A percentile compares a stretch with the other conserved stretches of the same genome.
Conservation (phyloP, 1,140 invertebrate genomes). For the Sarcophaga bullata region DNA sequence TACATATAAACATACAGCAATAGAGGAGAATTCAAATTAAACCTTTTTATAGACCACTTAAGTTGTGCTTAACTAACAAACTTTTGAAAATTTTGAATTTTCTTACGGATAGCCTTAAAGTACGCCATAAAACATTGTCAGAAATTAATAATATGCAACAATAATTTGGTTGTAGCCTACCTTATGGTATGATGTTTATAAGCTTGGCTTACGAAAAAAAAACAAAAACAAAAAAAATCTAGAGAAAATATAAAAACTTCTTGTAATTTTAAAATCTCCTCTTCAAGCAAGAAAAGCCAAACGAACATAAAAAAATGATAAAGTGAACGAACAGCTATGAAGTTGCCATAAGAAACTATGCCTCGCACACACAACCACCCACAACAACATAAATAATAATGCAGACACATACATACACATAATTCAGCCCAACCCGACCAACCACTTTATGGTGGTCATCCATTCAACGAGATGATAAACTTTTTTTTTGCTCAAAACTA, state of each 20-base stretch:
- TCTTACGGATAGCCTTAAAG: not conserved
- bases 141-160: not conserved
- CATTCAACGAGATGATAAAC: constrained; percentile 29
- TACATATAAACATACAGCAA: too few relatives aligned
- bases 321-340: too few relatives aligned
- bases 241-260: too few relatives aligned
- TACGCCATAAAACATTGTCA: constrained; percentile 4
- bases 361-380: too few relatives aligned
- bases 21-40: too few relatives aligned
- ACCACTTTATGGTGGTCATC: constrained; percentile 35
- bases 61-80: too few relatives aligned
- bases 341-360: too few relatives aligned
- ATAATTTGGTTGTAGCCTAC: constrained; percentile 10
- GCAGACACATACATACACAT: not conserved
- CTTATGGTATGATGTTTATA: not conserved
- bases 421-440: constrained; percentile 1
- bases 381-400: too few relatives aligned
- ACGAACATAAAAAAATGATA: too few relatives aligned
- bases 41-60: too few relatives aligned
- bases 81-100: too few relatives aligned
- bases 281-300: not conserved
- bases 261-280: not conserved
- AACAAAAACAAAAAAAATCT: not conserved
- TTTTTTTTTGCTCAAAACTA: constrained; percentile 24
- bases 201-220: not conserved